Conservation (phyloP, 2,888 invertebrate genomes). For the Chromoteleia sp. region DNA sequence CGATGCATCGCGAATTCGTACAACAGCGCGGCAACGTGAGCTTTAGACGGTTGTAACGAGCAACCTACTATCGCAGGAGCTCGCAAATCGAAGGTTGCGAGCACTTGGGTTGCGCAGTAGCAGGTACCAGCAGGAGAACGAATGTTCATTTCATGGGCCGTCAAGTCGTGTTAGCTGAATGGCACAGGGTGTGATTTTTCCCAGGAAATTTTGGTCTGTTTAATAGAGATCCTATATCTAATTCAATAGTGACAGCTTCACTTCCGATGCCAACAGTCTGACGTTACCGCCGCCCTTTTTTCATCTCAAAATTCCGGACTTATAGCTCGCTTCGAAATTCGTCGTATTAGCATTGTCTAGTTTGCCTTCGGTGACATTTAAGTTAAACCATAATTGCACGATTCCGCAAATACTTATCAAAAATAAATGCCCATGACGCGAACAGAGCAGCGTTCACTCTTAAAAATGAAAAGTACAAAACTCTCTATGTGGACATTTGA, state of each 20-base stretch:
- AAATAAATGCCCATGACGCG: constrained; percentile 21
- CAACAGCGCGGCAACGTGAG: not conserved
- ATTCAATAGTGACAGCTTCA: constrained; percentile 49
- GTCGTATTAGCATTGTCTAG: not conserved
- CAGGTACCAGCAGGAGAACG: constrained; percentile 72
- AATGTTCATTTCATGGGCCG: constrained; percentile 84
- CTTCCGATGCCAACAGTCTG: constrained; percentile 27
- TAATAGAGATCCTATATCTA: constrained; percentile 77
- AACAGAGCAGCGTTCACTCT: constrained; percentile 74
- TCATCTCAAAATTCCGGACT: constrained; percentile 16
- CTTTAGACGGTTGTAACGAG: constrained; percentile 25
- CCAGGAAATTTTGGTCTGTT: constrained; percentile 80
- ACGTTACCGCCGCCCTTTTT: constrained; percentile 42
- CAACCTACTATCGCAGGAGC: constrained; percentile 18
- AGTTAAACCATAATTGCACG: constrained; percentile 9
- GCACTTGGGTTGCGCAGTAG: constrained; percentile 32
- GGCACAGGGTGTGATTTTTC: constrained; percentile 80
- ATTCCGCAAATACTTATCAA: constrained; percentile 23
- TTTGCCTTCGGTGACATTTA: too few relatives aligned
- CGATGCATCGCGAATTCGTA: not conserved
- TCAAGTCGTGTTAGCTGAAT: constrained; percentile 82
- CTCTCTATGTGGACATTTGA: constrained; percentile 76
- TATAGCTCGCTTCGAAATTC: not conserved
- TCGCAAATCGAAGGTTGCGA: constrained; percentile 43
- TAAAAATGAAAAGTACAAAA: constrained; percentile 76